phyloP scores from a whole-genome alignment of 2,888 invertebrate genomes.

The Plemyria rubiginata region DNA sequence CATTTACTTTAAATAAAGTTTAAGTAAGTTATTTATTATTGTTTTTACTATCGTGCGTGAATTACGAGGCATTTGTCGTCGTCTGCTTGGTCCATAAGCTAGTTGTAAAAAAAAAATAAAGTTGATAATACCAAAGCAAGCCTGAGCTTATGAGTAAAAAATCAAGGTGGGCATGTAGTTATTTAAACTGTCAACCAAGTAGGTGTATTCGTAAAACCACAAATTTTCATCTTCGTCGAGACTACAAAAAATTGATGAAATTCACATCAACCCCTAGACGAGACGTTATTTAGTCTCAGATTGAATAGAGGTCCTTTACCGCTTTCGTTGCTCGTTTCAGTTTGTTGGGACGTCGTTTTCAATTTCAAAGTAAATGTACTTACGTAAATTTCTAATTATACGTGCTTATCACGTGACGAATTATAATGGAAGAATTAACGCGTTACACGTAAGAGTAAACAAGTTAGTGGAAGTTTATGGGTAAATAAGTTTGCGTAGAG shows the following conservation, averaged over 20 bases:
- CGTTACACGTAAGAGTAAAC: neutral
- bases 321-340: conserved; percentile 20
- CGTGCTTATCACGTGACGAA: conserved; percentile 4
- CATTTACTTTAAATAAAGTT: no score
- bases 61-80: no score
- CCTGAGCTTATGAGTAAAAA: no score
- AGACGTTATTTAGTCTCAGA: conserved; percentile 22
- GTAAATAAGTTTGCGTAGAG: neutral
- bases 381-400: conserved; percentile 17
- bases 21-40: no score
- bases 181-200: conserved; percentile 1
- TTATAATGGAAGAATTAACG: conserved; percentile 13
- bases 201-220: conserved; percentile 3
- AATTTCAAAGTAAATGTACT: conserved; percentile 28
- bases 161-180: neutral
- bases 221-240: conserved; percentile 6
- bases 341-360: conserved; percentile 20
- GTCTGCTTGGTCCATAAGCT: no score
- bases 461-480: neutral
- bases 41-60: no score
- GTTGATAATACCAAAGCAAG: no score
- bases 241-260: conserved; percentile 14
- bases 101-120: no score
- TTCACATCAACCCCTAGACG: conserved; percentile 17
- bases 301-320: conserved; percentile 19